These are phyloP conservation scores for Cerceris ruficornis DNA, from an alignment of 2,888 invertebrate genomes.

Conservation along the genomic window DNA sequence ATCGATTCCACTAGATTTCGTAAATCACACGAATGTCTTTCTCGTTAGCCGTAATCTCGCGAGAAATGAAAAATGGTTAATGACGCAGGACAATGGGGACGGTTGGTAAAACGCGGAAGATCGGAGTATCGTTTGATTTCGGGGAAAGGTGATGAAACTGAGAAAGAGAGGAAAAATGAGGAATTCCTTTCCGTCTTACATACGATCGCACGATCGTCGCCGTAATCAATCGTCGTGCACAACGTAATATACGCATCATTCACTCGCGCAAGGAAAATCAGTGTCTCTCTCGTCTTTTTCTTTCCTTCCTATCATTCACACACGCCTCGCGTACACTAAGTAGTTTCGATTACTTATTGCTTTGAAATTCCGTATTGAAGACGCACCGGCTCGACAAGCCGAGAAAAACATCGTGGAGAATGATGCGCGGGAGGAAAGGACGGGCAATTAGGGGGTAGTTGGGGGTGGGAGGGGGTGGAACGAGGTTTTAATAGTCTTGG, in stretches of 20 bases:
- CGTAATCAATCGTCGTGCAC: constrained; percentile 25
- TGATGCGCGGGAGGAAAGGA: constrained; percentile 41
- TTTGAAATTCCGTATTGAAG: constrained; percentile 79
- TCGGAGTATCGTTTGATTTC: not conserved
- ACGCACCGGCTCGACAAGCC: constrained; percentile 56
- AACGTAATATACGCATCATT: constrained; percentile 47
- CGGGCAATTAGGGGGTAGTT: not conserved
- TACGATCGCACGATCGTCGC: constrained; percentile 30
- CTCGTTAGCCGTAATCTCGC: constrained; percentile 13
- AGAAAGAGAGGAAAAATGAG: constrained; percentile 25
- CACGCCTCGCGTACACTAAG: constrained; percentile 64
- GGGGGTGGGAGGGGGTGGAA: not conserved
- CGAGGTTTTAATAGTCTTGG: not conserved
- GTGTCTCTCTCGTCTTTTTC: constrained; percentile 3
- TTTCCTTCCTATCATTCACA: constrained; percentile 27
- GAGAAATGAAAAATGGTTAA: constrained; percentile 1
- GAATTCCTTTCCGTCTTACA: constrained; percentile 33
- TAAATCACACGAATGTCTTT: not conserved
- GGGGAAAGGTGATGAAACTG: constrained; percentile 19
- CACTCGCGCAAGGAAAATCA: constrained; percentile 32
- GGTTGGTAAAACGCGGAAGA: not conserved
- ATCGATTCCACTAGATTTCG: no score
- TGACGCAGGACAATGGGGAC: not conserved
- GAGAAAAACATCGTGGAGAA: constrained; percentile 54
- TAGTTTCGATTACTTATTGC: constrained; percentile 79